These are phyloP conservation scores for Odontamblyopus rebecca DNA, from an alignment of 2,797 vertebrate species.

Conservation along the genomic window DNA sequence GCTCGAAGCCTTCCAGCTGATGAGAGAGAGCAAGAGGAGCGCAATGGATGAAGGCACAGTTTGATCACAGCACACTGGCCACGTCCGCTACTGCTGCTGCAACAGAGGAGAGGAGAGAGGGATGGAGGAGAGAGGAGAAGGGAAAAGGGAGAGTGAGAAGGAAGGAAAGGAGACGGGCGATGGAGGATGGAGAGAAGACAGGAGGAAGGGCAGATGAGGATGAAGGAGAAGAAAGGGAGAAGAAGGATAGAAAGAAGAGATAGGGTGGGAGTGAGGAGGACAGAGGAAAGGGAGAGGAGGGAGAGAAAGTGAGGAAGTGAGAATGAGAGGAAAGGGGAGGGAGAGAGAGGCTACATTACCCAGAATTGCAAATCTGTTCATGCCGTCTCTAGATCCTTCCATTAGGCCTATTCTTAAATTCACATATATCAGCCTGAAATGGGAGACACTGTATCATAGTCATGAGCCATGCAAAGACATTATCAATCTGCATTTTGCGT, in stretches of 20 bases:
- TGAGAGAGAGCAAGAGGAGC: conserved; percentile 38
- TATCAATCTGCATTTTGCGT: too few relatives aligned
- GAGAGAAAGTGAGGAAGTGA: not conserved
- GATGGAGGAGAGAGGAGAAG: not conserved
- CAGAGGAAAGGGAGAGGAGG: not conserved
- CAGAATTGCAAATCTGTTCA: conserved; percentile 22
- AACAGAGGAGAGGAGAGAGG: conserved; percentile 32
- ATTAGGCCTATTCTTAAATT: conserved; percentile 25
- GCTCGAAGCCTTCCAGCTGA: conserved; percentile 71
- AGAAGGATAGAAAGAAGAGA: too few relatives aligned
- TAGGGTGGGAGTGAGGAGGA: not conserved
- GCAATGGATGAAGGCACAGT: conserved; percentile 58
- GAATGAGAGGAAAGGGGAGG: not conserved
- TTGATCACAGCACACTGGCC: conserved; percentile 74
- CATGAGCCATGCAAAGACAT: too few relatives aligned
- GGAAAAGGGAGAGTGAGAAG: not conserved
- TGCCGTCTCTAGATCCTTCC: conserved; percentile 31
- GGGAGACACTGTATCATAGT: too few relatives aligned
- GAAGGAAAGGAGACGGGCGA: too few relatives aligned
- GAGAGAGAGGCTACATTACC: not conserved
- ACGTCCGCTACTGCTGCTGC: conserved; percentile 68
- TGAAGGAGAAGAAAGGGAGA: not conserved
- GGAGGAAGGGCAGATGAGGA: not conserved
- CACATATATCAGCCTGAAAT: not conserved
- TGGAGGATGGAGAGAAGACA: not conserved